Base-by-base conservation (phyloP, 2,797 vertebrate genomes). In the Prionace glauca region DNA sequence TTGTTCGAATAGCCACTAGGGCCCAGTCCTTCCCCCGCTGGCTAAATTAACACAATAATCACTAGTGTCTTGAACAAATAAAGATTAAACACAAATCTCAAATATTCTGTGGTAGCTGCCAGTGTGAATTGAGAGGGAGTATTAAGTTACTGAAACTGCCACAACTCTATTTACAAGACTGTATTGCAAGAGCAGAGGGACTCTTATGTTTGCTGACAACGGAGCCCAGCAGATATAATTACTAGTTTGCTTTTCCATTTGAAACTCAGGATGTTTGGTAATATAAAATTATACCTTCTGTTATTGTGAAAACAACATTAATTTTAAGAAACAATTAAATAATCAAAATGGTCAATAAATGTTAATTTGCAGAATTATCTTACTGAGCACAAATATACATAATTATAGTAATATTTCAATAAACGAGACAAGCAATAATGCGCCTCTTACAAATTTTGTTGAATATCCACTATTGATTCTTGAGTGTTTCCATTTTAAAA, bases 361-460 rank as follows among this genome's bases (percentile, higher is more conserved):
- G 62, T 67, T 69, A 92, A 67, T 41, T 92, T 92, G 20, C 65
- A 92, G 62, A 18, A 92, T 67, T 24, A 69, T 92, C 1, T 41
- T 92, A 92, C 41, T 67, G n/a, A 92, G 41, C 62, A 92, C 65
- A 92, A 92, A 22, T 92, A 69, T 92, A 10, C 62, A 67, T 24
- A 67, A 92, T 91, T 81, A 24, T 41, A n/a, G 62, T 69, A 60
- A 79, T 26, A 95, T 81, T 56, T 7, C 32, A 67, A 22, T 81
- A 81, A 95, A 95, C 24, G 22, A n/a, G 60, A 95, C 45, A 4
- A 95, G 50, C 20, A 77, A 95, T 95, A 95, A 41, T 81, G 72
- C n/a, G 26, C 36, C 8, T 0, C 22, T 62, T 77, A 95, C 29
- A 95, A 79, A 81, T 79, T 79, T 26, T 67, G 36, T 79, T 60